A percentile compares a stretch with the other conserved stretches of the same genome.
These are phyloP conservation scores for Halocynthia aurantium DNA, from an alignment of 23 tunicate genomes.

Conservation along the genomic window DNA sequence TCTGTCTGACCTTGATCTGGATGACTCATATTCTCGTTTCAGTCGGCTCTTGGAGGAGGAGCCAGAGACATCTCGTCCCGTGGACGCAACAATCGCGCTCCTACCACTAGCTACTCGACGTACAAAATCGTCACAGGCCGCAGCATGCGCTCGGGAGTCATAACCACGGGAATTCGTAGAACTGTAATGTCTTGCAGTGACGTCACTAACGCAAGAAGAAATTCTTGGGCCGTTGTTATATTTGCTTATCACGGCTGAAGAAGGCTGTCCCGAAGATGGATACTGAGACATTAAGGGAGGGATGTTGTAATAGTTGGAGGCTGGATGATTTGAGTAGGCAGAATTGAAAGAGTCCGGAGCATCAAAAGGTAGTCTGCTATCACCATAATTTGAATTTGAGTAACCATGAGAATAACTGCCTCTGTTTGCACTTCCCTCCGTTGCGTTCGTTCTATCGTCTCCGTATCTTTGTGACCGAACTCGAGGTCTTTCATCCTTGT, in stretches of 20 bases:
- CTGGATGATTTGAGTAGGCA: not conserved
- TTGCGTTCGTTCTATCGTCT: not conserved
- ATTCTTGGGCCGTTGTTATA: conserved; percentile 5
- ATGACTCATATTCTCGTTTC: conserved; percentile 6
- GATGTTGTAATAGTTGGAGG: conserved; percentile 3
- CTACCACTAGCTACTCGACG: conserved; percentile 80
- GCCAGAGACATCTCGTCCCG: not conserved
- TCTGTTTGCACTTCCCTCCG: not conserved
- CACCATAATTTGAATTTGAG: not conserved
- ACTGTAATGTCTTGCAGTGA: not conserved
- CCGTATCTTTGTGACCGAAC: not conserved
- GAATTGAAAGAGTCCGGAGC: conserved; percentile 3
- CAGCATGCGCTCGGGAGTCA: conserved; percentile 85
- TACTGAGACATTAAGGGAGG: conserved; percentile 23
- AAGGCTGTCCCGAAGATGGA: conserved; percentile 33
- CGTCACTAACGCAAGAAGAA: not conserved
- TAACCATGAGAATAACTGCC: not conserved
- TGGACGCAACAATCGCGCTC: conserved; percentile 26
- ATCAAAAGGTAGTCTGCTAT: not conserved
- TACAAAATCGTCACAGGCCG: conserved; percentile 94
- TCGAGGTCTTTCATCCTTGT: not conserved
- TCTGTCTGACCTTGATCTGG: conserved; percentile 5
- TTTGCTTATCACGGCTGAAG: conserved; percentile 38
- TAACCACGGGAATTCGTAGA: conserved; percentile 49
- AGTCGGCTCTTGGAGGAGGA: conserved; percentile 5